These are phyloP conservation scores for Hemiprocne comata DNA, from an alignment of 2,113 vertebrate species.

Conservation along the genomic window DNA sequence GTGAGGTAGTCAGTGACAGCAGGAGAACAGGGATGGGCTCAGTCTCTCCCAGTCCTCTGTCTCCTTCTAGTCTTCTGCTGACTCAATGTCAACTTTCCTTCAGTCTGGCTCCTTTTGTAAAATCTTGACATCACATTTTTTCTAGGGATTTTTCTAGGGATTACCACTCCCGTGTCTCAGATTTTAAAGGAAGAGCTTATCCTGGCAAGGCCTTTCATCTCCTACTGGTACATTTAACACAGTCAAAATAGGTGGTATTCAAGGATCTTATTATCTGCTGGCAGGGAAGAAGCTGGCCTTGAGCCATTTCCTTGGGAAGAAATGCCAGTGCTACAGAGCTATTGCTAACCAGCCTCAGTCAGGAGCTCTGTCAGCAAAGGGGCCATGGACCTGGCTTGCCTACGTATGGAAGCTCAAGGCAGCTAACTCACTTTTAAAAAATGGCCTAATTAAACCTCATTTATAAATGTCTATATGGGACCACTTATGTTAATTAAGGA, in stretches of 20 bases:
- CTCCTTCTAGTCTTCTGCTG: not conserved
- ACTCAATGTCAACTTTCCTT: not conserved
- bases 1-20: not conserved
- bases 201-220: not conserved
- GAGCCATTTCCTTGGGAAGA: not conserved
- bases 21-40: not conserved
- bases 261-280: not conserved
- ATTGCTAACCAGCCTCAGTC: not conserved
- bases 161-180: not conserved
- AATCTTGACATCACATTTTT: not conserved
- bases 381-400: not conserved
- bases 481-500: slow-evolving; percentile 42
- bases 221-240: not conserved
- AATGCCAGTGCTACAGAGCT: not conserved
- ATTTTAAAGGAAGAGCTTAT: not conserved
- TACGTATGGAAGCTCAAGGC: not conserved
- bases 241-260: not conserved
- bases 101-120: not conserved
- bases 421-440: not conserved
- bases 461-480: slow-evolving; percentile 23
- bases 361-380: not conserved
- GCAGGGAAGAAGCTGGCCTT: not conserved
- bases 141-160: slow-evolving; percentile 12
- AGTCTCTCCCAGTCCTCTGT: not conserved
- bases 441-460: slow-evolving; percentile 17